A percentile compares a stretch with the other conserved stretches of the same genome.
Evolutionary conservation across 53 echinoderm and acorn worm genomes (phyloP).

Genomic region (Temnopleurus reevesii): DNA sequence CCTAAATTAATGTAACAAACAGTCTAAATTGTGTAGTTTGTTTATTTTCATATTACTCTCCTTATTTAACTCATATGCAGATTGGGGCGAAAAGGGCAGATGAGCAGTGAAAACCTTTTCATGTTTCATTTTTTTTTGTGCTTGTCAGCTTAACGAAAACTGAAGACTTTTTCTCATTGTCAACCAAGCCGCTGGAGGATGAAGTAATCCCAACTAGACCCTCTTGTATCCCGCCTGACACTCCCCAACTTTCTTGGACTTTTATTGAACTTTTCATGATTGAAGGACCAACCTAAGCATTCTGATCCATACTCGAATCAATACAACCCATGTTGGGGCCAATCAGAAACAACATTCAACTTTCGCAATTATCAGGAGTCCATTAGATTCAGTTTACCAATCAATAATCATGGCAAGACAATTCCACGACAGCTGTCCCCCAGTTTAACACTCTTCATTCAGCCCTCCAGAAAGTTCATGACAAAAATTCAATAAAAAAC

Average conservation of each 20-base stretch:
- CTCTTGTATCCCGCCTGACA: too few species aligned
- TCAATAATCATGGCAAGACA: slow-evolving; percentile 40
- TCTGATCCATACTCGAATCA: background rate
- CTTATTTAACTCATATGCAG: too few species aligned
- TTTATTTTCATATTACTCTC: too few species aligned
- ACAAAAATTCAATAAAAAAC: slow-evolving; percentile 36
- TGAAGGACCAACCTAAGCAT: background rate
- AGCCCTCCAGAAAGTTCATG: slow-evolving; percentile 7
- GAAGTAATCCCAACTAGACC: too few species aligned
- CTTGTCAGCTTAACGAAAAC: too few species aligned
- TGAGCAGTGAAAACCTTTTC: too few species aligned
- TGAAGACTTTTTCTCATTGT: too few species aligned
- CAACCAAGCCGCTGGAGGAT: too few species aligned
- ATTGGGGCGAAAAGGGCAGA: too few species aligned
- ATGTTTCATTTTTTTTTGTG: too few species aligned
- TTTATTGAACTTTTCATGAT: background rate
- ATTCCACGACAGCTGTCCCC: slow-evolving; percentile 41
- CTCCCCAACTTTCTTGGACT: background rate
- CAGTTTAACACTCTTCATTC: slow-evolving; percentile 31
- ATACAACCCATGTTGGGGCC: background rate
- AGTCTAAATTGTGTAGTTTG: too few species aligned
- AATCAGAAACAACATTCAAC: slow-evolving; percentile 2
- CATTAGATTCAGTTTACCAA: slow-evolving; percentile 23
- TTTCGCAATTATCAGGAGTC: background rate
- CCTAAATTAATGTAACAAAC: too few species aligned